Evolutionary conservation across 2,797 vertebrate species (phyloP).

Genomic region (Spinus pinus): DNA sequence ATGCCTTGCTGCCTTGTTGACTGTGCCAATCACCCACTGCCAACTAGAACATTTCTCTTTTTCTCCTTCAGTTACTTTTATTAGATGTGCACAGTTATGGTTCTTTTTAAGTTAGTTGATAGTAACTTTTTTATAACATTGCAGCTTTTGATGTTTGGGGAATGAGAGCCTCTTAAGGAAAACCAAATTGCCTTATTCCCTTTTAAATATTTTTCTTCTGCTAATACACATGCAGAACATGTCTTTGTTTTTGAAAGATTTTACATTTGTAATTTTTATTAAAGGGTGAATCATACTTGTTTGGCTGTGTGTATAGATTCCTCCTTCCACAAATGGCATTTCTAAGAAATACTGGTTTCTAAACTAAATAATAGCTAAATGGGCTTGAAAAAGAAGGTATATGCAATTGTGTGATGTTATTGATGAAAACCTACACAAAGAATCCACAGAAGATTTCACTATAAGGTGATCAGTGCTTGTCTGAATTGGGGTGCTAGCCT

Average conservation of each 20-base stretch:
- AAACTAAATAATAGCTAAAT: constrained; percentile 26
- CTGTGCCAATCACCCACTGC: not conserved
- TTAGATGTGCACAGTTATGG: not conserved
- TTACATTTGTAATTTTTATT: constrained; percentile 13
- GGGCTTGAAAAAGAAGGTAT: not conserved
- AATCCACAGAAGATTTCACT: not conserved
- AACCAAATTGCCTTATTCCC: not conserved
- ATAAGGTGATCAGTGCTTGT: not conserved
- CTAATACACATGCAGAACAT: not conserved
- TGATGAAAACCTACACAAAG: not conserved
- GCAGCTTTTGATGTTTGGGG: not conserved
- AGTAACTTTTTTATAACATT: not conserved
- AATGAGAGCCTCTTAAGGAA: not conserved
- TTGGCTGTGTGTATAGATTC: not conserved
- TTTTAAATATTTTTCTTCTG: not conserved
- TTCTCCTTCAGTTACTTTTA: not conserved
- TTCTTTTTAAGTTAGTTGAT: not conserved
- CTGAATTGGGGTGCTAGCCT: not conserved
- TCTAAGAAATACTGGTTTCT: not conserved
- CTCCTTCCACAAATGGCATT: not conserved
- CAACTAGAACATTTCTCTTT: not conserved
- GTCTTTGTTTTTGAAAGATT: not conserved
- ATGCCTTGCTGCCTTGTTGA: not conserved
- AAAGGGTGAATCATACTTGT: not conserved
- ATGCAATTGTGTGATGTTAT: constrained; percentile 5